Evolutionary conservation across 2,888 invertebrate species (phyloP), one percentile per base, ranked within the genome.

Genomic region (Plagiodera versicolora): DNA sequence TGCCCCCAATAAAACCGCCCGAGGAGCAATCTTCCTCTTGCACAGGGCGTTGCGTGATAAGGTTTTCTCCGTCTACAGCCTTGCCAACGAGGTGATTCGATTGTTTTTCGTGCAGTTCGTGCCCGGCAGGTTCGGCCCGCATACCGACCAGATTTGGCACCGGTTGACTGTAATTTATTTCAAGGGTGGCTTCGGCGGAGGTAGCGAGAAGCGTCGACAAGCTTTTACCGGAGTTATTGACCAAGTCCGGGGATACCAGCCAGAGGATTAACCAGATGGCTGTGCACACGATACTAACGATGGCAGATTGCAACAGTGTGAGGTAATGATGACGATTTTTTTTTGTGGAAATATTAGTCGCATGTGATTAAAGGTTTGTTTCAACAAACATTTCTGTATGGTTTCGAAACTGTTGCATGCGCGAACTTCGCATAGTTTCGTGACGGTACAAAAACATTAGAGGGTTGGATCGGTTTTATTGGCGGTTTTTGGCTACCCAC

Each of bases 171-270:
- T 39, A 4, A 16, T 24, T n/a, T 44, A 5, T 53, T 70, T 72
- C 2, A 75, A 92, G 94, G 75, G 92, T 94, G 11, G 89, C 92
- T 1, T 86, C 89, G 18, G 89, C 90, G 10, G 94, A 95, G 79
- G 88, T 93, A 19, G 86, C 90, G 1, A 84, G 92, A 54, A 91
- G 92, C 70, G 86, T 94, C 17, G 94, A 95, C 80, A 89, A 92
- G 70, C 77, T 94, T 45, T 77, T 94, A 44, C 94, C 94, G 0
- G 94, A 94, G 76, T 78, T 95, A 54, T 79, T 94, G 47, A 87
- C 91, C 0, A 93, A 94, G 71, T 91, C 92, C 39, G 94, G 94
- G 0, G 95, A 95, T 79, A 91, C 93, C 0, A 92, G 93, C 0
- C 90, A 93, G 0, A 83, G 94, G 20, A 89, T 93, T 56, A 92